Conservation (phyloP, 2,888 invertebrate genomes). For the Latrodectus elegans region DNA sequence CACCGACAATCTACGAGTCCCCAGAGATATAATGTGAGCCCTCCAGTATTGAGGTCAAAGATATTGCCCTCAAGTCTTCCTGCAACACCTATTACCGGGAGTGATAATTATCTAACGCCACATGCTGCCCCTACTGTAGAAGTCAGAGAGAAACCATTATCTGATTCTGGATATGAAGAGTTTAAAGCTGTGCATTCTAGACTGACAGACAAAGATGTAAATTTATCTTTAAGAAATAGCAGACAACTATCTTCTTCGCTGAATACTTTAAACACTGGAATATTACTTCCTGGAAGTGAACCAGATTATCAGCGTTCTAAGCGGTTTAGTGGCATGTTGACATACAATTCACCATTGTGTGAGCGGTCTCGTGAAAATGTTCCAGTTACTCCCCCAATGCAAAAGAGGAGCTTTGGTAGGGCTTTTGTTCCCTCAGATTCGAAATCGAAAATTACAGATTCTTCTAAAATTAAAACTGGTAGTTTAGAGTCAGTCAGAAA, state of each 20-base stretch:
- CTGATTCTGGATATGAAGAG: constrained; percentile 50
- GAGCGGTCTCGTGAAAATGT: not conserved
- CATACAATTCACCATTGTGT: not conserved
- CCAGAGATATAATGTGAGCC: constrained; percentile 10
- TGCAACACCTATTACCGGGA: not conserved
- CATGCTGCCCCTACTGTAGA: not conserved
- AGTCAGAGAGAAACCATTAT: not conserved
- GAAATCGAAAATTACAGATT: not conserved
- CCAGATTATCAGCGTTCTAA: not conserved
- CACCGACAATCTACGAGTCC: constrained; percentile 5
- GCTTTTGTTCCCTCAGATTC: not conserved
- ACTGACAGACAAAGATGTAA: not conserved
- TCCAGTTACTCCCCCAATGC: not conserved
- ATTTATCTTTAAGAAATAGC: not conserved
- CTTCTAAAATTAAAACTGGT: not conserved
- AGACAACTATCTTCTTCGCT: constrained; percentile 47
- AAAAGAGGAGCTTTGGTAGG: not conserved
- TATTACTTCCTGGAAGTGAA: not conserved
- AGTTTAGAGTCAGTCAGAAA: not conserved
- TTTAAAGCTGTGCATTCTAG: constrained; percentile 52
- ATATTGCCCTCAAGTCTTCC: constrained; percentile 25
- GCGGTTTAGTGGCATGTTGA: constrained; percentile 33
- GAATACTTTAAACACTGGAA: constrained; percentile 3
- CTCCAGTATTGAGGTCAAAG: constrained; percentile 23
- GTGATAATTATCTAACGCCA: not conserved